Base-by-base conservation (phyloP, 1,140 invertebrate species). In the Caenorhabditis elegans region DNA sequence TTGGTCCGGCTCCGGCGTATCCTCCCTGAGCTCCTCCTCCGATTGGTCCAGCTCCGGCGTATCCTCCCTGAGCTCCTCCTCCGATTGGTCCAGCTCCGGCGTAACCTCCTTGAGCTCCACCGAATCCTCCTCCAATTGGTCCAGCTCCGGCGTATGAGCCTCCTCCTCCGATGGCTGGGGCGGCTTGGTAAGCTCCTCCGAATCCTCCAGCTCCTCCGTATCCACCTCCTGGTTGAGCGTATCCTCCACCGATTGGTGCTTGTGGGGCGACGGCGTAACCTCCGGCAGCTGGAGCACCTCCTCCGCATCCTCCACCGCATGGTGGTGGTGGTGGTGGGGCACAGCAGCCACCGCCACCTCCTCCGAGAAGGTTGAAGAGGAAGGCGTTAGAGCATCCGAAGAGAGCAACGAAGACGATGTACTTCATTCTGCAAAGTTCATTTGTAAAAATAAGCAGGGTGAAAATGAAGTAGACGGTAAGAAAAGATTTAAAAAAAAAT, bases 301-400 rank as follows among this genome's bases (percentile, higher is more conserved):
- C 55, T 60, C 55, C 55, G 55, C 34, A 60, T 36, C 55, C 55
- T 60, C 55, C 55, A 26, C 51, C 51, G 51, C 19, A n/a, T 70
- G 60, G 60, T 70, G 60, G 60, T 70, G 60, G 60, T 53, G 49
- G 49, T 53, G 49, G 49, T 53, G 49, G 49, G 19, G 60, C 70
- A 17, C 79, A 53, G 28, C 78, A 34, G n/a, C 79, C 79, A 19
- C 79, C 79, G 19, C 79, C 79, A 5, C 79, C 78, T 34, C 78
- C 79, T 28, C 78, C 78, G 39, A 79, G 39, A 28, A 51, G 39
- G 3, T 22, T 24, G 55, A 80, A 80, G 36, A 80, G 79, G 55
- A 80, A 80, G n/a, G 79, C 51, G 34, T 43, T 46, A 70, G 53
- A n/a, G 39, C 43, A 70, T 46, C 70, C 39, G 53, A 80, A 46